Conservation (phyloP, 2,797 vertebrate genomes). For the Gallinago nigripennis region DNA sequence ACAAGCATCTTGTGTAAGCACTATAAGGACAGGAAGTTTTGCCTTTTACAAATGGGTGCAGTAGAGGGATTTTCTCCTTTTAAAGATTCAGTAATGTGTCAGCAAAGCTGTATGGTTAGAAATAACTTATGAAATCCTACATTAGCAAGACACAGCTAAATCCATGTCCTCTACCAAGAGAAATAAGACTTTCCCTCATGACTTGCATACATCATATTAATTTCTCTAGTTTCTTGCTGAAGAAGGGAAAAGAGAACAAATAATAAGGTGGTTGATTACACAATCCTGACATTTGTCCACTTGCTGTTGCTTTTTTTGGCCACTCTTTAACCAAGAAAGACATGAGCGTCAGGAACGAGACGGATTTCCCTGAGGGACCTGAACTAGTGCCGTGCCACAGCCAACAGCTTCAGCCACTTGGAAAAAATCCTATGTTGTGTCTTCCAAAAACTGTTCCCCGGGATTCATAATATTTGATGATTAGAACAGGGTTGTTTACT, state of each 20-base stretch:
- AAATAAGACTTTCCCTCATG: background rate
- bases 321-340: background rate
- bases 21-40: background rate
- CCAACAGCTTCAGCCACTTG: constrained; percentile 29
- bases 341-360: background rate
- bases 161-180: background rate
- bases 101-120: background rate
- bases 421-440: constrained; percentile 8
- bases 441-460: constrained; percentile 60
- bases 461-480: constrained; percentile 58
- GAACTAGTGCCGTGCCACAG: background rate
- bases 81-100: background rate
- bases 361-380: background rate
- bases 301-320: constrained; percentile 40
- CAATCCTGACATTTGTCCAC: constrained; percentile 26
- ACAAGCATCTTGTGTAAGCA: background rate
- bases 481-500: constrained; percentile 42
- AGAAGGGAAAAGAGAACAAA: background rate
- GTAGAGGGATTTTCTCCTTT: background rate
- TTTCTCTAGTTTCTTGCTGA: background rate
- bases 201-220: background rate
- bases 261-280: constrained; percentile 18
- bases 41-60: background rate
- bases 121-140: background rate
- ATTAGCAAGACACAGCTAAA: background rate